Evolutionary conservation across 2,797 vertebrate species (phyloP).

Genomic region (Manis pentadactyla): DNA sequence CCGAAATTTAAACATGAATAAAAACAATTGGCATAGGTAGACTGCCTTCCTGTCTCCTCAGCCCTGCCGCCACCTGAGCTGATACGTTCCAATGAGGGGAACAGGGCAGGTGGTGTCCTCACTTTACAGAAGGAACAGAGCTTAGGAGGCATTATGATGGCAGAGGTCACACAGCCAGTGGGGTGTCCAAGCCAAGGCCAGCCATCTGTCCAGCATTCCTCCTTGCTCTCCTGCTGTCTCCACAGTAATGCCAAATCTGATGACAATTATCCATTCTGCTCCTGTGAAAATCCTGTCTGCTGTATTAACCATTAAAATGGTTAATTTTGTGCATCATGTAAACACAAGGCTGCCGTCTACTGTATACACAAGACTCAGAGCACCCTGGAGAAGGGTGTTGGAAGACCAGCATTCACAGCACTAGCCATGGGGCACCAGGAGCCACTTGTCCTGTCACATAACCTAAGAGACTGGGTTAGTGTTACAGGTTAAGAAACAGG

Average conservation of each 20-base stretch:
- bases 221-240: not conserved
- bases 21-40: not conserved
- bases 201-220: not conserved
- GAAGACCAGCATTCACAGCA: not conserved
- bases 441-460: not conserved
- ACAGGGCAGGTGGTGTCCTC: not conserved
- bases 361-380: not conserved
- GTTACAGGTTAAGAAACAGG: conserved; percentile 9
- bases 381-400: not conserved
- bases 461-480: not conserved
- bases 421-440: not conserved
- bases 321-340: too few species aligned
- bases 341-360: not conserved
- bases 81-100: not conserved
- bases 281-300: not conserved
- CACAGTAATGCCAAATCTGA: not conserved
- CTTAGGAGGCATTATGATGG: not conserved
- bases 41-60: not conserved
- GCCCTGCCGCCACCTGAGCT: not conserved
- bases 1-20: not conserved
- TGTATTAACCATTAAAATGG: too few species aligned
- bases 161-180: not conserved
- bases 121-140: not conserved
- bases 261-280: not conserved
- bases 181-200: not conserved